These are phyloP conservation scores for Drosophila sechellia DNA, from an alignment of 1,140 invertebrate genomes.

Conservation along the genomic window DNA sequence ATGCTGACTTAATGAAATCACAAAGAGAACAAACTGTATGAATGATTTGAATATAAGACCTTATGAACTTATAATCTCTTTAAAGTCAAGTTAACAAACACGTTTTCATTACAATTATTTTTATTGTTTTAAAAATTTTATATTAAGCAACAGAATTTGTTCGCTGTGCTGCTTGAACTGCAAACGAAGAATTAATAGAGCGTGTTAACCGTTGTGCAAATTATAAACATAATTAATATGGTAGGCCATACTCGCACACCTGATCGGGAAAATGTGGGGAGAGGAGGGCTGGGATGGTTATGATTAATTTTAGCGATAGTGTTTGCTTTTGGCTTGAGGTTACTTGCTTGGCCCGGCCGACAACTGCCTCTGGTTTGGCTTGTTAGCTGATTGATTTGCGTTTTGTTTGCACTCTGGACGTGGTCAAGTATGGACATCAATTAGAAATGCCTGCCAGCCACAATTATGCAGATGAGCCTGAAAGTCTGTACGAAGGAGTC, in stretches of 20 bases:
- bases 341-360: constrained; percentile 42
- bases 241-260: constrained; percentile 62
- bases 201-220: constrained; percentile 83
- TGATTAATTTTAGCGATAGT: constrained; percentile 78
- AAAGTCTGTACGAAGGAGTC: constrained; percentile 2
- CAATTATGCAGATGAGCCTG: constrained; percentile 72
- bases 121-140: too few species aligned
- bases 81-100: too few species aligned
- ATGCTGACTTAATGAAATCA: too few species aligned
- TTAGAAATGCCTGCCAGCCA: constrained; percentile 76
- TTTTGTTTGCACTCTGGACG: constrained; percentile 74
- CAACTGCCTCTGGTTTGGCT: constrained; percentile 52
- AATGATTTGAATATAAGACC: too few species aligned
- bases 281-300: constrained; percentile 5
- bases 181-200: constrained; percentile 75
- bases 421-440: constrained; percentile 70
- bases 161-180: constrained; percentile 21
- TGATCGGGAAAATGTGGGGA: constrained; percentile 4
- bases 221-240: constrained; percentile 83
- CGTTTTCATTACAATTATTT: too few species aligned
- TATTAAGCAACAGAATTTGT: background rate
- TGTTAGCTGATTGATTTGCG: constrained; percentile 80
- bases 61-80: too few species aligned
- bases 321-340: constrained; percentile 74
- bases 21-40: too few species aligned